These are phyloP conservation scores for Bothrops alternatus DNA, from an alignment of 2,797 vertebrate species.

Conservation along the genomic window DNA sequence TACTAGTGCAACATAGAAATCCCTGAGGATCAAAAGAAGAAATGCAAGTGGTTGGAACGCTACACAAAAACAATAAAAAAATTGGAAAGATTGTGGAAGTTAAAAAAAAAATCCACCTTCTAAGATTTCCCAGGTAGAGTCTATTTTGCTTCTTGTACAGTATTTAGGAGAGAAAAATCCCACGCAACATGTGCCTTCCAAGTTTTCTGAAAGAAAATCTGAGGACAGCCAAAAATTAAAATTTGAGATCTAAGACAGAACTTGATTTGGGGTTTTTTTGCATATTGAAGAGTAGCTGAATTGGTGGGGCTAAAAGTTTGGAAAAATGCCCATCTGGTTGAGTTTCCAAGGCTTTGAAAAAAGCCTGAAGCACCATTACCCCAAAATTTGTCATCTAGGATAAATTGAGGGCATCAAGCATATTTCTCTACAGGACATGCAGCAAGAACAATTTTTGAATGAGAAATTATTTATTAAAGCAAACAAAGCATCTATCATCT, in stretches of 20 bases:
- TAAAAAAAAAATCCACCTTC: not conserved
- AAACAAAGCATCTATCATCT: not conserved
- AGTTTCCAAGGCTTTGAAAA: not conserved
- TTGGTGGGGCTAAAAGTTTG: not conserved
- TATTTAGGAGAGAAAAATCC: not conserved
- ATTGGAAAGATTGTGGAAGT: not conserved
- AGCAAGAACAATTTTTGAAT: not conserved
- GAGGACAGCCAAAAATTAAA: not conserved
- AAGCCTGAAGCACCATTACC: not conserved
- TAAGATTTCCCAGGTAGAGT: not conserved
- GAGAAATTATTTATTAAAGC: not conserved
- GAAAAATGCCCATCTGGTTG: not conserved
- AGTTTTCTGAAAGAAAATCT: not conserved
- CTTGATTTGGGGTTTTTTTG: not conserved
- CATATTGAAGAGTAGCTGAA: not conserved
- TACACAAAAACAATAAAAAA: not conserved
- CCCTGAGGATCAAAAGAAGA: not conserved
- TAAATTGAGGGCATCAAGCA: not conserved
- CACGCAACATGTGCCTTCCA: not conserved
- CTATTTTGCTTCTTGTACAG: not conserved
- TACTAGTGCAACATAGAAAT: not conserved
- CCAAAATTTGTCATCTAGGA: not conserved
- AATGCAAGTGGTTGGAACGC: not conserved
- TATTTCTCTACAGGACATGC: not conserved
- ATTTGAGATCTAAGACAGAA: not conserved